phyloP scores from a whole-genome alignment of 2,113 vertebrate genomes.

The Microcebus ravelobensis region DNA sequence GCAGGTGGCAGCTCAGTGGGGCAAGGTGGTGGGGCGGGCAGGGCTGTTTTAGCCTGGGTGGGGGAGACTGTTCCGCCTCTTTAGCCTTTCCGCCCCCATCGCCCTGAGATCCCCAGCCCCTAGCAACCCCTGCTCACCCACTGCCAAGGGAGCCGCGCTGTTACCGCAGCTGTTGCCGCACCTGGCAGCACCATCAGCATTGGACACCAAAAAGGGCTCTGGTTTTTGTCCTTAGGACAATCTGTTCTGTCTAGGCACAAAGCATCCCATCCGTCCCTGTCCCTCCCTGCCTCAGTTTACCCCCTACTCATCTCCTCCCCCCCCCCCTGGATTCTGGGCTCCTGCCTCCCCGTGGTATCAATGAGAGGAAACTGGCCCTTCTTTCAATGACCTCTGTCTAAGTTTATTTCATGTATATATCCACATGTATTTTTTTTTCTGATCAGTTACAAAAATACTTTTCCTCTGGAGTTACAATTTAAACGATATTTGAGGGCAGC shows the following conservation, averaged over 20 bases:
- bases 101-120: too few species aligned
- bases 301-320: accelerated
- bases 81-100: not conserved
- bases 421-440: conserved; percentile 58
- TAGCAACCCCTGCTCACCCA: accelerated
- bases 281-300: conserved; percentile 34
- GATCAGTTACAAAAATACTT: conserved; percentile 70
- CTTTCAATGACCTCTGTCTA: not conserved
- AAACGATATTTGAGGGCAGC: conserved; percentile 91
- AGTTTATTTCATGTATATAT: conserved; percentile 41
- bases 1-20: not conserved
- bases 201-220: not conserved
- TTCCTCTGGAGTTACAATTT: conserved; percentile 85
- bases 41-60: not conserved
- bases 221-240: not conserved
- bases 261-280: accelerated
- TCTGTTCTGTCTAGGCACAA: too few species aligned
- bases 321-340: not conserved
- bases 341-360: not conserved
- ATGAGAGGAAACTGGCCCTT: not conserved
- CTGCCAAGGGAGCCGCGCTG: not conserved
- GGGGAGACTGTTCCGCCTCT: too few species aligned
- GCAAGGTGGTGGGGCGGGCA: accelerated
- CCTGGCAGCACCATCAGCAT: accelerated
- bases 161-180: accelerated